These are phyloP conservation scores for Tryphoninae sp. DNA, from an alignment of 2,888 invertebrate genomes.

Conservation along the genomic window DNA sequence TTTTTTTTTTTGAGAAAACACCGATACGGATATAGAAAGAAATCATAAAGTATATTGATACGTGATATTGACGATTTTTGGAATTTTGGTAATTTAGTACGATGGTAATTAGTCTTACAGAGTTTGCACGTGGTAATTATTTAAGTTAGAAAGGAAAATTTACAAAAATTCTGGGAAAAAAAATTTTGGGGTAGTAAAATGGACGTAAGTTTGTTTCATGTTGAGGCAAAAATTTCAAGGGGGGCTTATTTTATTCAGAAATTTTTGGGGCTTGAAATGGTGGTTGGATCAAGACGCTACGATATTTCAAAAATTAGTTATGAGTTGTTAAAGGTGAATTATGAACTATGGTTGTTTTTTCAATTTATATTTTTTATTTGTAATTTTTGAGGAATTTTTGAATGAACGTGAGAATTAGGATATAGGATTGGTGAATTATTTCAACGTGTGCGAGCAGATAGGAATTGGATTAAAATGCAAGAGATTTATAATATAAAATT, in stretches of 20 bases:
- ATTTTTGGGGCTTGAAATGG: not conserved
- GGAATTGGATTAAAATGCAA: too few relatives aligned
- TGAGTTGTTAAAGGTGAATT: not conserved
- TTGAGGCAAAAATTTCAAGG: not conserved
- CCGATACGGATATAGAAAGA: not conserved
- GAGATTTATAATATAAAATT: too few relatives aligned
- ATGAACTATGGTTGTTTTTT: too few relatives aligned
- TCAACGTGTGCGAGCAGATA: too few relatives aligned
- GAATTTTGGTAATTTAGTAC: too few relatives aligned
- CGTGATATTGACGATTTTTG: not conserved
- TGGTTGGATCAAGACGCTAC: not conserved
- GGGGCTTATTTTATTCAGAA: not conserved
- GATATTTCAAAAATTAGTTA: not conserved
- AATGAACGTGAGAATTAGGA: too few relatives aligned
- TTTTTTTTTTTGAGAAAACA: constrained; percentile 20
- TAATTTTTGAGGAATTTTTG: too few relatives aligned
- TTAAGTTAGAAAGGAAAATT: too few relatives aligned
- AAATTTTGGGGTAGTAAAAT: not conserved
- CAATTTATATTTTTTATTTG: too few relatives aligned
- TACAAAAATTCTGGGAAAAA: not conserved
- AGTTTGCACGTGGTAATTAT: too few relatives aligned
- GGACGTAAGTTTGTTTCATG: not conserved
- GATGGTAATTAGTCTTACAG: too few relatives aligned
- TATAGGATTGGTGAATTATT: too few relatives aligned
- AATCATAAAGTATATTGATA: not conserved